Evolutionary conservation across 2,888 invertebrate species (phyloP), one percentile per base, ranked within the genome.

Genomic region (Drosophila prostipennis): DNA sequence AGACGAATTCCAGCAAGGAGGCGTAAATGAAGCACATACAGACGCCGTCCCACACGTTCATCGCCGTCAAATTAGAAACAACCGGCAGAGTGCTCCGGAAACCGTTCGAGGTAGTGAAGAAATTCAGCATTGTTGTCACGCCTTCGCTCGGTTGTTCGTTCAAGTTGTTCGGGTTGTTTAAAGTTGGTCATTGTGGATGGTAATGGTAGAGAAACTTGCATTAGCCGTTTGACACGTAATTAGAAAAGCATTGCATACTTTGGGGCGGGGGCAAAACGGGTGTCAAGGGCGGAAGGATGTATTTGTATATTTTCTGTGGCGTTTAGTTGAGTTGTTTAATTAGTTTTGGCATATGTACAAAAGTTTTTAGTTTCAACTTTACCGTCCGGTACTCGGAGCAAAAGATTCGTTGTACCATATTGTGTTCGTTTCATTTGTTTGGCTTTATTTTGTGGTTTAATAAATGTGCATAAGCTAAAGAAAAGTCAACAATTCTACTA

Each of bases 1-100:
- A 97, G 57, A 98, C 98, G 92, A 98, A 98, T 93, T 98, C 98
- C 87, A 98, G 94, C 68, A 98, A 94, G 56, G 97, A 97, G 69
- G 98, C 98, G 93, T 98, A 98, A 92, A 98, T 98, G 94, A 98
- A 98, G 93, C 97, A 98, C 98, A 98, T 98, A 92, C 98, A 98
- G 77, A 98, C 98, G 70, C 98, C 98, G 92, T 98, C 98, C 98
- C 98, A 98, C 55, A 98, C 97, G 93, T 98, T 98, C 98, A 98
- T 98, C 46, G 98, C 98, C 59, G 97, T 97, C 89, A 98, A 93
- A 92, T 98, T 98, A 58, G 98, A 98, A 74, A 98, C 98, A 84
- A 98, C 98, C 23, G 98, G 98, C 90, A 98, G 93, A 55, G 97
- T 98, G 87, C 96, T 96, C 90, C 97, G 96, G 93, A 97, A 97